A percentile compares a stretch with the other conserved stretches of the same genome.
These are phyloP conservation scores for Sarcophaga variegata DNA, from an alignment of 2,888 invertebrate genomes.

Conservation along the genomic window DNA sequence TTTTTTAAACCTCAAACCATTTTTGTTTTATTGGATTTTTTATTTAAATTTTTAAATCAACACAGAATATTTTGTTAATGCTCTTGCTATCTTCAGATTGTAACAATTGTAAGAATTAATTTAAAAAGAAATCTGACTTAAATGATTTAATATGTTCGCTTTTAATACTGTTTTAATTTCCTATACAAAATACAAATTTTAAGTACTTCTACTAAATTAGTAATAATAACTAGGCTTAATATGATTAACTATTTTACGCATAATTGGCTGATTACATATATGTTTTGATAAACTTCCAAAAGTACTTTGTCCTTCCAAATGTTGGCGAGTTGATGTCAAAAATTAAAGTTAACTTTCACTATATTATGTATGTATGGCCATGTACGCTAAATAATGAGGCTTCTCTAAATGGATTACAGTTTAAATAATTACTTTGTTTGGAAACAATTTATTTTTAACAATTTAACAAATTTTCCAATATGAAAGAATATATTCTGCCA, in stretches of 20 bases:
- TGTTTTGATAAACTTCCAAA: too few species aligned
- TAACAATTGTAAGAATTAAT: too few species aligned
- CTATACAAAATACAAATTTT: background rate
- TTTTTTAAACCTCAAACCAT: too few species aligned
- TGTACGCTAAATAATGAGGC: conserved; percentile 2
- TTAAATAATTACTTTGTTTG: conserved; percentile 19
- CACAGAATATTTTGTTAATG: too few species aligned
- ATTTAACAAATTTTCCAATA: background rate
- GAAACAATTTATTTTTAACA: conserved; percentile 35
- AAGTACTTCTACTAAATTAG: background rate
- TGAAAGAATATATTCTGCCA: background rate
- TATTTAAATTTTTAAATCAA: too few species aligned
- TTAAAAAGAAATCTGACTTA: too few species aligned
- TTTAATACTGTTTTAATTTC: background rate
- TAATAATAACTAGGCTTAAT: background rate
- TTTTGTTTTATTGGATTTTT: too few species aligned
- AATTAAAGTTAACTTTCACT: background rate
- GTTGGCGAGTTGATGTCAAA: too few species aligned
- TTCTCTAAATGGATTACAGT: background rate
- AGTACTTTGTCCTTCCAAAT: too few species aligned
- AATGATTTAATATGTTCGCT: too few species aligned
- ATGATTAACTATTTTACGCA: background rate
- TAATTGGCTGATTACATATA: background rate
- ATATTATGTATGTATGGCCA: conserved; percentile 1
- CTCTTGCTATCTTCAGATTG: too few species aligned